A percentile compares a stretch with the other conserved stretches of the same genome.
These are phyloP conservation scores for Naso thynnoides DNA, from an alignment of 2,797 vertebrate species.

Conservation along the genomic window DNA sequence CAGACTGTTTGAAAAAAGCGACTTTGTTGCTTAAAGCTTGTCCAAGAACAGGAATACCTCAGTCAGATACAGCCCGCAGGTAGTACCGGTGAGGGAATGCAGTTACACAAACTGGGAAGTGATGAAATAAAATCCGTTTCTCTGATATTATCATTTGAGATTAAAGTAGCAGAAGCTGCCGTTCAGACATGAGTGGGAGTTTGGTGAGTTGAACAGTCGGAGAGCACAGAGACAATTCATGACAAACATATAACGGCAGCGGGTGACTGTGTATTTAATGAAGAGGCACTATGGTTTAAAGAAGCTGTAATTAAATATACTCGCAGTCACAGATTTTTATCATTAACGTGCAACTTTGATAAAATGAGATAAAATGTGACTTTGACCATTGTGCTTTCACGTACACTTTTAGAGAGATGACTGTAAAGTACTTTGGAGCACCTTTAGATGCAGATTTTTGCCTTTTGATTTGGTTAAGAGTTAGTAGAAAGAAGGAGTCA, in stretches of 20 bases:
- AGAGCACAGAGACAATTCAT: conserved; percentile 26
- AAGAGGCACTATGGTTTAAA: conserved; percentile 16
- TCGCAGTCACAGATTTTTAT: conserved; percentile 14
- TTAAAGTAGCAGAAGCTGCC: conserved; percentile 24
- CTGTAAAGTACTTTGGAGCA: not conserved
- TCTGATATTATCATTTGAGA: conserved; percentile 35
- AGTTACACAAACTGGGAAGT: conserved; percentile 11
- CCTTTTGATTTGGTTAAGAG: too few relatives aligned
- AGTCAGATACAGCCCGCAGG: conserved; percentile 24
- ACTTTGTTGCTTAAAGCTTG: not conserved
- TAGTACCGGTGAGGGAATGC: conserved; percentile 18
- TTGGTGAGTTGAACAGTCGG: conserved; percentile 15
- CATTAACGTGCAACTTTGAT: not conserved
- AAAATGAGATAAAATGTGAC: not conserved
- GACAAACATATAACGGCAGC: conserved; percentile 17
- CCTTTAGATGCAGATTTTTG: not conserved
- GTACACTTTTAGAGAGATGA: not conserved
- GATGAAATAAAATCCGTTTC: conserved; percentile 25
- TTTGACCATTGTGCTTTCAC: conserved; percentile 7
- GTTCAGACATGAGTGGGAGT: conserved; percentile 36
- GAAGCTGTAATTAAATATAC: conserved; percentile 19
- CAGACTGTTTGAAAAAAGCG: not conserved
- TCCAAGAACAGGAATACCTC: conserved; percentile 8
- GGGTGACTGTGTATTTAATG: conserved; percentile 29
- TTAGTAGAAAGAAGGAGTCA: too few relatives aligned